Evolutionary conservation across 2,888 invertebrate genomes (phyloP), one percentile per base, ranked within the genome.

Genomic region (Perithous albicinctus): DNA sequence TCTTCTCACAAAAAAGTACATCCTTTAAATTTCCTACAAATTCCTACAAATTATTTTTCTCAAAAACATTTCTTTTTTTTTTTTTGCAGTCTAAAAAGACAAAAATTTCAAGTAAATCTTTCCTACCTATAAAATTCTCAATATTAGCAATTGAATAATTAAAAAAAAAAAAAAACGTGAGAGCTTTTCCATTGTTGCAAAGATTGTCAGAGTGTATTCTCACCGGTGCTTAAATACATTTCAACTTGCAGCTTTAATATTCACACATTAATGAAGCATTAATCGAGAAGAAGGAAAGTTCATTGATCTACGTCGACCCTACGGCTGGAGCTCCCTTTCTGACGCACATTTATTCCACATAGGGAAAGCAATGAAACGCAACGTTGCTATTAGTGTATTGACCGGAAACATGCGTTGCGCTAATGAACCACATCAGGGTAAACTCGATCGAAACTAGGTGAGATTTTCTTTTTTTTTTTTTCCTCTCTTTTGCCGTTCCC

Each of bases 261-360:
- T 23, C 8, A 29, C 26, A n/a, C 54, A 59, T 59, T 8, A 35
- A 56, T 56, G 56, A 56, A 26, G 41, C 10, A 48, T 18, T 70
- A 26, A 70, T 56, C 7, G n/a, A 1, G 26, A 41, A 20, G 38
- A 26, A 38, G 6, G 26, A n/a, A 20, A 38, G 54, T 69, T 26
- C 69, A 26, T 12, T 23, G 69, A 70, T 48, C 41, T 15, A 56
- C 41, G 41, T 69, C 51, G 51, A 69, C 48, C 54, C 41, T 38
- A 20, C 15, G 5, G 26, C 12, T 10, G n/a, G n/a, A 43, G 29
- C 29, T 51, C 20, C 32, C 54, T 12, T 41, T 48, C 5, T 29
- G 23, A 41, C n/a, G 26, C 23, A 15, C 23, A 54, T 70, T 41
- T 70, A 20, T 48, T 32, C 2, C 41, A 26, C 41, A 41, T 7